Conservation (phyloP, 2,888 invertebrate genomes). For the Mythimna ferrago region DNA sequence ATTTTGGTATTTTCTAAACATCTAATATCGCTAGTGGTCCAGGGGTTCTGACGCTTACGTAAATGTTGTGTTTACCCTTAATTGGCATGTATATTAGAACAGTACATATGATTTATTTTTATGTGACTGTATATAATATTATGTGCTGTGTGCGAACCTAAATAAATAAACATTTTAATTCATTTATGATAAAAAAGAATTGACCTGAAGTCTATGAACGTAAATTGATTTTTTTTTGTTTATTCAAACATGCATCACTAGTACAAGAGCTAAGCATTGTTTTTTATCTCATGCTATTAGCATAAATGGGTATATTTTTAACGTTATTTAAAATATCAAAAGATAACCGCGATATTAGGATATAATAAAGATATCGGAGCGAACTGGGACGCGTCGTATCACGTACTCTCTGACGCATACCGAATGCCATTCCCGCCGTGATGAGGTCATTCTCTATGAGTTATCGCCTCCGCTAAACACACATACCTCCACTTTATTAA, state of each 20-base stretch:
- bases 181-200: neutral
- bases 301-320: neutral
- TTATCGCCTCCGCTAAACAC: slow-evolving; percentile 73
- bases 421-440: slow-evolving; percentile 76
- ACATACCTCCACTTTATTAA: slow-evolving; percentile 71
- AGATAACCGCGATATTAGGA: slow-evolving; percentile 50
- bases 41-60: too few species aligned
- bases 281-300: neutral
- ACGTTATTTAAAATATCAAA: slow-evolving; percentile 34
- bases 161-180: neutral
- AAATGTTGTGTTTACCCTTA: too few species aligned
- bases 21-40: too few species aligned
- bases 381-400: slow-evolving; percentile 75
- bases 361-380: slow-evolving; percentile 61
- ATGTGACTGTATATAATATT: too few species aligned
- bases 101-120: too few species aligned
- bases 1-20: too few species aligned
- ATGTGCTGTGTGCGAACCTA: too few species aligned
- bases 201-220: neutral
- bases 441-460: slow-evolving; percentile 72
- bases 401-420: slow-evolving; percentile 79
- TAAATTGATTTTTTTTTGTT: neutral
- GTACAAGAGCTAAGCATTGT: neutral
- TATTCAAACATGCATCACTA: neutral
- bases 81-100: too few species aligned